phyloP scores from a whole-genome alignment of 2,113 vertebrate species.

The Eubucco bourcierii region DNA sequence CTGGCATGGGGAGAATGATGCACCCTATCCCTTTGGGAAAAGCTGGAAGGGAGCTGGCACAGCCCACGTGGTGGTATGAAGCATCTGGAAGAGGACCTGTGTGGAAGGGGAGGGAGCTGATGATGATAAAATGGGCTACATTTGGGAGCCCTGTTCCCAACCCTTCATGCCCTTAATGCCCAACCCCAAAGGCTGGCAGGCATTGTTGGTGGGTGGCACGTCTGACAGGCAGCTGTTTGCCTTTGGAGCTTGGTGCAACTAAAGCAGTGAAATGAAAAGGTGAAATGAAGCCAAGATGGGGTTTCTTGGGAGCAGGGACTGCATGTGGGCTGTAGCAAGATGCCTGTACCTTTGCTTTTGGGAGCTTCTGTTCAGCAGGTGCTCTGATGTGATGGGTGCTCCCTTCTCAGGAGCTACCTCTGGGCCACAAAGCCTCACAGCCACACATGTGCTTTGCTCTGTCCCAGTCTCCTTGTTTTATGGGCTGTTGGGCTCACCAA shows the following conservation, averaged over 20 bases:
- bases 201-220: background rate
- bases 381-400: background rate
- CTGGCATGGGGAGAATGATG: background rate
- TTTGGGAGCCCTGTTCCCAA: background rate
- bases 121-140: accelerated
- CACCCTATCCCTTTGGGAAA: background rate
- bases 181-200: background rate
- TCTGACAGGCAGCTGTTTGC: constrained; percentile 25
- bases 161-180: background rate
- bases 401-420: background rate
- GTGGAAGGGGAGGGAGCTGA: too few species aligned
- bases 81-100: accelerated
- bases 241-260: background rate
- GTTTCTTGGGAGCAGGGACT: background rate
- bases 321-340: background rate
- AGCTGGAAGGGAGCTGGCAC: background rate
- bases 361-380: background rate
- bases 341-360: background rate
- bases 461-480: background rate
- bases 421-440: accelerated
- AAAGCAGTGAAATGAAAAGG: background rate
- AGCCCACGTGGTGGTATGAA: accelerated
- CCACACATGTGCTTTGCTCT: accelerated
- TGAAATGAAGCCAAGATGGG: background rate
- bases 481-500: background rate